Percentiles rank a stretch among this genome's conserved stretches.
Conservation (phyloP, 2,113 vertebrate species). For the Rhizomys pruinosus region DNA sequence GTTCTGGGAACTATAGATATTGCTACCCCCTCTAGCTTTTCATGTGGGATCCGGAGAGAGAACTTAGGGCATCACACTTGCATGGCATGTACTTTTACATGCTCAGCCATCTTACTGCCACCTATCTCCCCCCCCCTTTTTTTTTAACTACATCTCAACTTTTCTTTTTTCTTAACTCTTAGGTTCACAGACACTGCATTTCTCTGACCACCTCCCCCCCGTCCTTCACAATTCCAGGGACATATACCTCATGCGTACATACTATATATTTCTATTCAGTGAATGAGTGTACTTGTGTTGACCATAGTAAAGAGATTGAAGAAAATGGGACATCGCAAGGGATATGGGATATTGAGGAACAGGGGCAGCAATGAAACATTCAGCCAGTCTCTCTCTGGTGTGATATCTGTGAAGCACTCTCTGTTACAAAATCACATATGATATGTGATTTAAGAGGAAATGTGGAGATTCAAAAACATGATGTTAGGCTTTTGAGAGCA, state of each 20-base stretch:
- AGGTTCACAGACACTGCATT: background rate
- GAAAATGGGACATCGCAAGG: background rate
- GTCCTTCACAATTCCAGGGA: background rate
- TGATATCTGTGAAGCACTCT: background rate
- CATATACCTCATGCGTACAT: background rate
- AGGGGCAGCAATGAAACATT: background rate
- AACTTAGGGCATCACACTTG: background rate
- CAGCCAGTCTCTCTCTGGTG: background rate
- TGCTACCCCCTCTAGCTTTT: background rate
- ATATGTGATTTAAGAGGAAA: background rate
- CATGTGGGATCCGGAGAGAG: background rate
- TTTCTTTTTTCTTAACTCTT: background rate
- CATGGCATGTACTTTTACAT: background rate
- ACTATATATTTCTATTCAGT: background rate
- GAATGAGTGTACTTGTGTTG: background rate
- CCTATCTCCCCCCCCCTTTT: background rate
- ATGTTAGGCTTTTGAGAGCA: background rate
- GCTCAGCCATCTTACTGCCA: background rate
- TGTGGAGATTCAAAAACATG: background rate
- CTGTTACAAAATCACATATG: background rate
- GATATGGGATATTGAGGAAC: background rate
- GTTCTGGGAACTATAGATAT: background rate
- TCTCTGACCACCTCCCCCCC: conserved; percentile 40
- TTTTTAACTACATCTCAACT: background rate
- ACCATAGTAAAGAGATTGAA: background rate